Conservation (phyloP, 1,140 invertebrate species). For the Odontomachus brunneus region DNA sequence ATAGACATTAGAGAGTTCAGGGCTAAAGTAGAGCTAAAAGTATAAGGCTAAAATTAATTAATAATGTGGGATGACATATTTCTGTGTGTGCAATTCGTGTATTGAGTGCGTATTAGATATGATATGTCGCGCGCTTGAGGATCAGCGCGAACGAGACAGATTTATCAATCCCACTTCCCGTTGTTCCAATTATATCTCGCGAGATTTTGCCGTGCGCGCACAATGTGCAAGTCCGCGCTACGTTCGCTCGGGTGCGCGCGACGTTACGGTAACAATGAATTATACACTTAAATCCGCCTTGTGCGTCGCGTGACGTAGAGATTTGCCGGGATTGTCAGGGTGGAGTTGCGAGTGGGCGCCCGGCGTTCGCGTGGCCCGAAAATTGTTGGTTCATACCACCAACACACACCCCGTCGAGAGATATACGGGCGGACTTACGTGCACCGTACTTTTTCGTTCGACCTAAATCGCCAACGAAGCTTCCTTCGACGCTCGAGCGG, state of each 20-base stretch:
- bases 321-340: slow-evolving; percentile 45
- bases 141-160: background rate
- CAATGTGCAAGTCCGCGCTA: too few species aligned
- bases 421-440: slow-evolving; percentile 23
- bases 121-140: background rate
- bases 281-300: slow-evolving; percentile 49
- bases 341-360: slow-evolving; percentile 44
- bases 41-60: too few species aligned
- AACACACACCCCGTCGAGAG: slow-evolving; percentile 3
- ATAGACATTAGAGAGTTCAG: too few species aligned
- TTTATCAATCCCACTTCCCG: slow-evolving; percentile 21
- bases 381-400: slow-evolving; percentile 48
- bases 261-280: slow-evolving; percentile 59
- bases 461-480: slow-evolving; percentile 20
- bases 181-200: slow-evolving; percentile 30
- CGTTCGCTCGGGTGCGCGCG: slow-evolving; percentile 2
- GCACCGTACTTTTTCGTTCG: slow-evolving; percentile 27
- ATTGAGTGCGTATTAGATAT: background rate
- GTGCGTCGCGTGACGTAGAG: slow-evolving; percentile 18
- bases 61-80: too few species aligned
- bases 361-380: slow-evolving; percentile 15
- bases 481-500: background rate
- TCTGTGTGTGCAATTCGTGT: too few species aligned
- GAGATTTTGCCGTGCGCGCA: slow-evolving; percentile 31
- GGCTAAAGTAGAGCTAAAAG: too few species aligned